Evolutionary conservation across 2,797 vertebrate genomes (phyloP).

Genomic region (Anguilla marmorata): DNA sequence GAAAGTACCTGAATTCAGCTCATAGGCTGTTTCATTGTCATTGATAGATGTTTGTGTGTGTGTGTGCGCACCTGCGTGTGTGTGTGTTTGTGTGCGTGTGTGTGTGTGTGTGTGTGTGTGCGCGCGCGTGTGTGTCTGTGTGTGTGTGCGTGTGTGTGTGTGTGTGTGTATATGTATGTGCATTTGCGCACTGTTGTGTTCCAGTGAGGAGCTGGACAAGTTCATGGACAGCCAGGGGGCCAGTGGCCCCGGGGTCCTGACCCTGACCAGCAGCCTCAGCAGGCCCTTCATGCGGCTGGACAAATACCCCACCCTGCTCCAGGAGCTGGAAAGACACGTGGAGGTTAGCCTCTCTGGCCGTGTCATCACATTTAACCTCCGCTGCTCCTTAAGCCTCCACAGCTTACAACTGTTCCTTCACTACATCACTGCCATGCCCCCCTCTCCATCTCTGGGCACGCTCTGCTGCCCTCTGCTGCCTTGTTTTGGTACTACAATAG

Average conservation of each 20-base stretch:
- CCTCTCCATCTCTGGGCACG: slow-evolving; percentile 4
- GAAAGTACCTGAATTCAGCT: no score
- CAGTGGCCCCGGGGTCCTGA: slow-evolving; percentile 83
- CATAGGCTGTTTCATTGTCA: neutral
- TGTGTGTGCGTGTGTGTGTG: neutral
- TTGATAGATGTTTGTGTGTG: neutral
- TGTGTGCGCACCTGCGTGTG: neutral
- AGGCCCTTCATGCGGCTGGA: slow-evolving; percentile 96
- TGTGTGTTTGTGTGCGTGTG: neutral
- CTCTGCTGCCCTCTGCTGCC: neutral
- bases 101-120: neutral
- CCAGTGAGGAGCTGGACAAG: slow-evolving; percentile 90
- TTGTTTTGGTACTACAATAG: neutral
- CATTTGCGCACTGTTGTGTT: slow-evolving; percentile 45
- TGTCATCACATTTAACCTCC: neutral
- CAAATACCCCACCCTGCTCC: slow-evolving; percentile 90
- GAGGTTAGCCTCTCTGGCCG: slow-evolving; percentile 74
- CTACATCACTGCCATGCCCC: slow-evolving; percentile 36
- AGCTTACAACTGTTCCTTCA: neutral
- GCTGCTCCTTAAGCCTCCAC: neutral
- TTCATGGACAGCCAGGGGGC: slow-evolving; percentile 97
- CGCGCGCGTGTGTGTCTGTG: neutral
- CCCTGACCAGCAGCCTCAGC: slow-evolving; percentile 93
- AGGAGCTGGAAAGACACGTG: slow-evolving; percentile 94
- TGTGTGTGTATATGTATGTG: slow-evolving; percentile 11